A percentile compares a stretch with the other conserved stretches of the same genome.
Conservation (phyloP, 2,888 invertebrate species). For the Stenodema calcarata region DNA sequence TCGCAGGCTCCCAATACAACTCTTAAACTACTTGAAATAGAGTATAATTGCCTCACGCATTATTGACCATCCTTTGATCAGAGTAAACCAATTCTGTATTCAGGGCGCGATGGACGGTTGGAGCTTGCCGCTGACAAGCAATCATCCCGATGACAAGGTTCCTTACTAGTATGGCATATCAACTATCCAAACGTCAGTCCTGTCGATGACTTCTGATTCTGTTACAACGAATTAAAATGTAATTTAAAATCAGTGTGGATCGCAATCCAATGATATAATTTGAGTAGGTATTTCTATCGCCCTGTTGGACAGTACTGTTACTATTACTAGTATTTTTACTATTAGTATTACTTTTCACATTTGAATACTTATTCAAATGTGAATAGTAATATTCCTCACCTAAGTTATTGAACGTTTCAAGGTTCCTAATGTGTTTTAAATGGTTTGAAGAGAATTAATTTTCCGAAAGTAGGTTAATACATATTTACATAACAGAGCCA, state of each 20-base stretch:
- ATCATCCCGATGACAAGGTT: not conserved
- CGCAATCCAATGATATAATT: not conserved
- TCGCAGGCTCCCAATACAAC: not conserved
- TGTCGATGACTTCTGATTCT: not conserved
- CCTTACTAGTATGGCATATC: not conserved
- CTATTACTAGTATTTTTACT: no score
- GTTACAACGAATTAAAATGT: not conserved
- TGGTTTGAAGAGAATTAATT: no score
- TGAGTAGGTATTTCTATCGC: no score
- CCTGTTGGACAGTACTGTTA: no score
- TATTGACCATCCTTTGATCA: not conserved
- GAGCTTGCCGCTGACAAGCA: not conserved
- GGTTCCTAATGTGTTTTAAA: no score
- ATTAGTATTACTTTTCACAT: not conserved
- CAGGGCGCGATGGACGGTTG: not conserved
- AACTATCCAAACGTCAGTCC: not conserved
- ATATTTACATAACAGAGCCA: no score
- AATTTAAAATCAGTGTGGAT: not conserved
- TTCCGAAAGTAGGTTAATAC: no score
- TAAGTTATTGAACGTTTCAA: no score
- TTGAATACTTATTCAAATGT: not conserved
- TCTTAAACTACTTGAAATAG: not conserved
- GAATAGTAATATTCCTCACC: no score
- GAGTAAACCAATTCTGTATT: not conserved
- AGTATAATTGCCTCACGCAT: not conserved